Evolutionary conservation across 1,140 invertebrate species (phyloP).

Genomic region (Hylaeus anthracinus): DNA sequence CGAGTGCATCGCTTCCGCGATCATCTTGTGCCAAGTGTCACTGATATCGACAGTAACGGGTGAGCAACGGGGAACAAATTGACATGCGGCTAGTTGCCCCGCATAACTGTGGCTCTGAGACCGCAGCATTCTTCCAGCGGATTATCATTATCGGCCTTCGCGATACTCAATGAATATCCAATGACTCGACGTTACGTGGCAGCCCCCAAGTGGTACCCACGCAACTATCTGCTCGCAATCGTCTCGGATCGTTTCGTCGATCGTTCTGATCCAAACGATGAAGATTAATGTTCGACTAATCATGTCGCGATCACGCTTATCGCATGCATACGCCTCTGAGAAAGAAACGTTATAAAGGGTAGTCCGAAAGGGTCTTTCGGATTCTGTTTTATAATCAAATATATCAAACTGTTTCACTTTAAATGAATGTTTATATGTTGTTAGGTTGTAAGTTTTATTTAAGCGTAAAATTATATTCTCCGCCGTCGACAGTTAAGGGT

Average conservation of each 20-base stretch:
- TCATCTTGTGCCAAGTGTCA: conserved; percentile 23
- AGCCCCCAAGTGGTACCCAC: conserved; percentile 7
- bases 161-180: conserved; percentile 53
- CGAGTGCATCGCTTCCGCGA: conserved; percentile 15
- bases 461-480: no score
- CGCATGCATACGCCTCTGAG: background rate
- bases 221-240: conserved; percentile 6
- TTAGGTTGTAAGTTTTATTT: no score
- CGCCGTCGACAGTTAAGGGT: no score
- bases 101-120: conserved; percentile 52
- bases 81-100: conserved; percentile 43
- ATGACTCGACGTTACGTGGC: conserved; percentile 37
- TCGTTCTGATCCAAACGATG: background rate
- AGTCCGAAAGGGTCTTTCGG: no score
- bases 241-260: conserved; percentile 18
- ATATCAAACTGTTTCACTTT: no score
- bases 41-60: conserved; percentile 48
- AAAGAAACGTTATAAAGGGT: background rate
- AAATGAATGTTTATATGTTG: no score
- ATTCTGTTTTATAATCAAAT: no score
- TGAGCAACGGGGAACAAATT: conserved; percentile 49
- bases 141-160: conserved; percentile 56
- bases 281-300: conserved; percentile 25
- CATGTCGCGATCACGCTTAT: background rate
- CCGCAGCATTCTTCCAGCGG: conserved; percentile 55